Evolutionary conservation across 2,888 invertebrate genomes (phyloP), one percentile per base, ranked within the genome.

Genomic region (Papilio demoleus): DNA sequence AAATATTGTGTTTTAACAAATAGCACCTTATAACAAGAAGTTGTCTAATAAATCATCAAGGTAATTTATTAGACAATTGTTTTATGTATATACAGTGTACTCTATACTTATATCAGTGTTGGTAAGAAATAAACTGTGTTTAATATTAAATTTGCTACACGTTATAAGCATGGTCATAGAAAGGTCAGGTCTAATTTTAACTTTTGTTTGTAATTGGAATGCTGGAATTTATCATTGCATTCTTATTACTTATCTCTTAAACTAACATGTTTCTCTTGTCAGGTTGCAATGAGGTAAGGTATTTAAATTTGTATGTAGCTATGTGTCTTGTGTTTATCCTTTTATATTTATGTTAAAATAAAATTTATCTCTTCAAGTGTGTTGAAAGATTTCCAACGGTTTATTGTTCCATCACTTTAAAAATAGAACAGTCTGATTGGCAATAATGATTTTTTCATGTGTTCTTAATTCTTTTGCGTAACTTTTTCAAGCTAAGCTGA

Each of bases 271-370:
- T 86, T 86, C 81, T 82, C 77, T 84, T 86, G 85, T 90, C 90
- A 90, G 91, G 92, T 89, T 84, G 71, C 82, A 75, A 68, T 71
- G 87, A 92, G 91, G 92, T 92, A 92, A 92, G 91, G 81, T 79
- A 78, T 84, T 84, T 81, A 82, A 81, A 84, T 83, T 88, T 88
- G 85, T 84, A 84, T 81, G 82, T 82, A 79, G 80, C 73, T 79
- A 77, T 81, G 79, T 79, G 80, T 81, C 82, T 77, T 76, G 76
- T 77, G 76, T 81, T 77, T 79, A 79, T 81, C 75, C 79, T 72
- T 74, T 76, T 74, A 76, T 77, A 71, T 75, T 77, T 76, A 72
- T 70, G 73, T 50, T 59, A 67, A n/a, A 71, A 56, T 56, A 31
- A 27, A 27, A 53, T 56, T 53, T 56, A 56, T 17, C 53, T 27